Conservation (phyloP, 2,888 invertebrate genomes). For the Agrenia bidenticulata region DNA sequence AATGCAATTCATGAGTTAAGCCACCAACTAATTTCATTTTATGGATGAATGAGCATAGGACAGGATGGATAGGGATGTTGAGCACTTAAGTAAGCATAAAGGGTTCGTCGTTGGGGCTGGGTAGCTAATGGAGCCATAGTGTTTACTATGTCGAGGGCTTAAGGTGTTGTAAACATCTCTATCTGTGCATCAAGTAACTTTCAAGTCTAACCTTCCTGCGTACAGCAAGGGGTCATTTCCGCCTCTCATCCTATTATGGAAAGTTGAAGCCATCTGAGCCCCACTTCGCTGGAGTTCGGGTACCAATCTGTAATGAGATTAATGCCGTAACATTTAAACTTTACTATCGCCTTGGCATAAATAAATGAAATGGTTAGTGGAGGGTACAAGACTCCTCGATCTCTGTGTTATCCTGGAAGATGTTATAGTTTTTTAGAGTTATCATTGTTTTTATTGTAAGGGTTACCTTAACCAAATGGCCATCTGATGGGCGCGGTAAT, state of each 20-base stretch:
- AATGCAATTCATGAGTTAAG: conserved; percentile 4
- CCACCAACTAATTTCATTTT: conserved; percentile 7
- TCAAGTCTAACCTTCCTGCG: conserved; percentile 45
- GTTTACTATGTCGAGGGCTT: too few relatives aligned
- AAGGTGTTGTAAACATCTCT: neutral
- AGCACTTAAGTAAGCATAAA: neutral
- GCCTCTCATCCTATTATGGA: conserved; percentile 50
- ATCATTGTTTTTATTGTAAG: conserved; percentile 5
- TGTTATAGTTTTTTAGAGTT: neutral
- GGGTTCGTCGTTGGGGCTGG: neutral
- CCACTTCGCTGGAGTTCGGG: conserved; percentile 51
- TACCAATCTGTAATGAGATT: conserved; percentile 37
- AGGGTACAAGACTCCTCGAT: too few relatives aligned
- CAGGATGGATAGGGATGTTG: neutral
- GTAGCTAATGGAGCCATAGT: conserved; percentile 1
- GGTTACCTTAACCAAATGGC: conserved; percentile 73
- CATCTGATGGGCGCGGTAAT: conserved; percentile 86
- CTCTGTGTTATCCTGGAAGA: neutral
- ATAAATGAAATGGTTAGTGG: neutral
- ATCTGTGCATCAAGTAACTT: neutral
- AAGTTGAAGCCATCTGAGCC: conserved; percentile 47
- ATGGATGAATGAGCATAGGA: conserved; percentile 1
- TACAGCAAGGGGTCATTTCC: conserved; percentile 50
- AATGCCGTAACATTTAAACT: conserved; percentile 7
- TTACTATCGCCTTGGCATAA: neutral